Evolutionary conservation across 1,140 invertebrate genomes (phyloP), one percentile per base, ranked within the genome.

Genomic region (Gryllus bimaculatus): DNA sequence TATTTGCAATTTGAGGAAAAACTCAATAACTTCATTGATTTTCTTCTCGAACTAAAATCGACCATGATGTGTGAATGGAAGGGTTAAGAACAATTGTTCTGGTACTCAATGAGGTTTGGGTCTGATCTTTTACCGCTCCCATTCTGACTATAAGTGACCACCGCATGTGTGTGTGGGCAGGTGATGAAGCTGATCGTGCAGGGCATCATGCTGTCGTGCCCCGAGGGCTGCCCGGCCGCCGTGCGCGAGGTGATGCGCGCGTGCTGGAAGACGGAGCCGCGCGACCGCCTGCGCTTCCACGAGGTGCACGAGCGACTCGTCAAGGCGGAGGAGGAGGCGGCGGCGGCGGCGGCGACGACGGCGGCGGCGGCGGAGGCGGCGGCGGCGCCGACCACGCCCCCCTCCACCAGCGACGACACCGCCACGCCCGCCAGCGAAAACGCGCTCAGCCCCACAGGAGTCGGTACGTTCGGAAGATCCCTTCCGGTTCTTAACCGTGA

Each of bases 241-340:
- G 90, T 96, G 7, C 92, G 91, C 80, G 90, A 94, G 81, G 85
- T 97, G 80, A 97, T 97, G 95, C 87, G 90, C 8, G 90, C 91
- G 4, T 96, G 95, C 82, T 97, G 95, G 95, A 93, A 93, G 84
- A 90, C 90, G 0, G 94, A 97, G 81, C 92, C 95, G 0, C 89
- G 90, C 74, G 92, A 96, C 82, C 88, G 96, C 47, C 89, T 93
- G 21, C 89, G 86, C 3, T 96, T 96, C 83, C 83, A 88, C 7
- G 90, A 92, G 77, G 93, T 96, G 79, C 88, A 91, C 83, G 89
- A 21, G 13, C 79, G 76, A 7, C 48, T 79, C 10, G 39, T 47
- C n/a, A 79, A 79, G 15, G 79, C 79, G 18, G 18, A 48, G 12
- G 75, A 76, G 13, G 39, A 48, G 18, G 26, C 18, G n/a, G 4